Percentiles rank a stretch among this genome's conserved stretches.
phyloP scores from a whole-genome alignment of 2,113 vertebrate species.

The Scopus umbretta region DNA sequence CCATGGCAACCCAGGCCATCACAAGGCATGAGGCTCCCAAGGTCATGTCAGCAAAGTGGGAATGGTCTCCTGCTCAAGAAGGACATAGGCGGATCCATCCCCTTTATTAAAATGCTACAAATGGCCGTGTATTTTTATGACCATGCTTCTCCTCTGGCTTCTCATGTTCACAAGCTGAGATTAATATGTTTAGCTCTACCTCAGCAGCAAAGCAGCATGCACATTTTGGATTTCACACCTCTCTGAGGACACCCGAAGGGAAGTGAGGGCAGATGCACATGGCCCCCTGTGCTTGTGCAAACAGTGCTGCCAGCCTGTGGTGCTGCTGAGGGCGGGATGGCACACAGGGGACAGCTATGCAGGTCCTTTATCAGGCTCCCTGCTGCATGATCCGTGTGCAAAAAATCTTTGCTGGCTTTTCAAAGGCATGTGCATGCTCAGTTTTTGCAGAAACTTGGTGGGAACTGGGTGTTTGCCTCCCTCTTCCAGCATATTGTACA shows the following conservation, averaged over 20 bases:
- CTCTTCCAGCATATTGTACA: not conserved
- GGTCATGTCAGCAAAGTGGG: not conserved
- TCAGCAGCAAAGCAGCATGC: not conserved
- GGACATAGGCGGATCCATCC: not conserved
- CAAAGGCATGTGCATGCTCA: not conserved
- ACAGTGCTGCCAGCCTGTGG: not conserved
- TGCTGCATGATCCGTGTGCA: rapidly evolving
- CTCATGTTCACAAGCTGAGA: not conserved
- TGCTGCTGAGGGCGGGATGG: not conserved
- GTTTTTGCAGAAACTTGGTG: not conserved
- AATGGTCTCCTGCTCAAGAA: not conserved
- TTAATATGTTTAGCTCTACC: not conserved
- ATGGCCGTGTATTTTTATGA: not conserved
- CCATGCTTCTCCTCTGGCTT: not conserved
- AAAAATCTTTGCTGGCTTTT: not conserved
- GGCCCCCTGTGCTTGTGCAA: not conserved
- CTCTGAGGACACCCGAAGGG: not conserved
- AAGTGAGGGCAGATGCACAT: not conserved
- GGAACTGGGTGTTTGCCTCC: not conserved
- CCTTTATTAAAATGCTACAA: not conserved
- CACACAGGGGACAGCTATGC: rapidly evolving
- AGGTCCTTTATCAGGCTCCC: not conserved
- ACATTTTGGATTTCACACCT: not conserved
- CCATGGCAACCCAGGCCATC: constrained; percentile 14
- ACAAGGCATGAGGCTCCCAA: not conserved